A percentile compares a stretch with the other conserved stretches of the same genome.
These are phyloP conservation scores for Caiman crocodilus DNA, from an alignment of 2,797 vertebrate species.

Conservation along the genomic window DNA sequence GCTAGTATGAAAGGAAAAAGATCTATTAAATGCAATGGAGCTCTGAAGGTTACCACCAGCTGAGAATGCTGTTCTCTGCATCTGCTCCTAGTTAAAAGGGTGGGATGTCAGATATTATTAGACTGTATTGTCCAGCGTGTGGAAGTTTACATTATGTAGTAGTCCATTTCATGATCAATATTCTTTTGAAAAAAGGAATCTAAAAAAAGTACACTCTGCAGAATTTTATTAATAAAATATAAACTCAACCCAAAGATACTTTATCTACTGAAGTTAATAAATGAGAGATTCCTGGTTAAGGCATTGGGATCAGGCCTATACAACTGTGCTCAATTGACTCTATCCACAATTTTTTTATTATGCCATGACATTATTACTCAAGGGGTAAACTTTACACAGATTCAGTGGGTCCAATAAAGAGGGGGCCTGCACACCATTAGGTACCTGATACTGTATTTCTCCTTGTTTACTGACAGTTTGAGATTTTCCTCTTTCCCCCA, in stretches of 20 bases:
- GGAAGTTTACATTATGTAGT: background rate
- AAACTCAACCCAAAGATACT: too few relatives aligned
- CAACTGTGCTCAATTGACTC: rapidly evolving
- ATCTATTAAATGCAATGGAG: background rate
- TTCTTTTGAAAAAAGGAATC: background rate
- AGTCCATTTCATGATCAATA: background rate
- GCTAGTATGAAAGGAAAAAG: background rate
- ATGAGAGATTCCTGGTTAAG: background rate
- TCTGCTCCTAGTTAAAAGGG: background rate
- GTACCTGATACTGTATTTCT: background rate
- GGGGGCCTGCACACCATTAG: background rate
- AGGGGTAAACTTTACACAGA: background rate
- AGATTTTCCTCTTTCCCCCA: background rate
- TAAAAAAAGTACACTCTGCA: background rate
- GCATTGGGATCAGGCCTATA: background rate
- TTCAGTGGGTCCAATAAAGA: background rate
- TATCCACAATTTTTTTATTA: background rate
- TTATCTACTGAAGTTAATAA: background rate
- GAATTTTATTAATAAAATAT: background rate
- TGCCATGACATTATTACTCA: background rate
- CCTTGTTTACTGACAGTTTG: rapidly evolving
- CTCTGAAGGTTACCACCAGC: background rate
- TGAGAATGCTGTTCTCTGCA: background rate
- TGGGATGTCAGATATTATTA: background rate
- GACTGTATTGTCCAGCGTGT: background rate